A percentile compares a stretch with the other conserved stretches of the same genome.
These are phyloP conservation scores for Oncopodura yosiiana DNA, from an alignment of 1,140 invertebrate genomes.

Conservation along the genomic window DNA sequence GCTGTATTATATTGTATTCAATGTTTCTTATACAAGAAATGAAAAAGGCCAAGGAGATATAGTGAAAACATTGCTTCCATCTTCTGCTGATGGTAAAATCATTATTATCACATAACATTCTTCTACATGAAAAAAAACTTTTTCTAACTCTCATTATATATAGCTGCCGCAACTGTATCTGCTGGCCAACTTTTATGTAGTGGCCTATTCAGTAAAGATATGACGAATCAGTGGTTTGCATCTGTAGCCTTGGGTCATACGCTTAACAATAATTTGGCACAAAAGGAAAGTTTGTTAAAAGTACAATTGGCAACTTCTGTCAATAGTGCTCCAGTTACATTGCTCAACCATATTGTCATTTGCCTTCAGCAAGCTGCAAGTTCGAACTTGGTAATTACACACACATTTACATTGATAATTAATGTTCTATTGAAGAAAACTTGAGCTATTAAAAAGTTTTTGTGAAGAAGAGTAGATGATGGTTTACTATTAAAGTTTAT, in stretches of 20 bases:
- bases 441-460: too few relatives aligned
- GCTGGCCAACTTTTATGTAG: conserved; percentile 86
- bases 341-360: conserved; percentile 76
- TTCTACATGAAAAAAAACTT: neutral
- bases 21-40: conserved; percentile 90
- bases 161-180: conserved; percentile 41
- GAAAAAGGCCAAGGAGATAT: conserved; percentile 76
- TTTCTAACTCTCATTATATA: too few relatives aligned
- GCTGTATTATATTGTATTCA: conserved; percentile 95
- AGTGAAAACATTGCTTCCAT: conserved; percentile 82
- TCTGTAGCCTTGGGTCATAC: conserved; percentile 81
- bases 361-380: conserved; percentile 61
- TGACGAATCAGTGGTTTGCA: conserved; percentile 95
- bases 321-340: conserved; percentile 70
- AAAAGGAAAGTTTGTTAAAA: conserved; percentile 86
- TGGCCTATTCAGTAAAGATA: conserved; percentile 80
- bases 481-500: too few relatives aligned
- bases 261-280: conserved; percentile 74
- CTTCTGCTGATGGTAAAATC: conserved; percentile 56
- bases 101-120: neutral
- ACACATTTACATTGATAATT: neutral
- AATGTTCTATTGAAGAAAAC: too few relatives aligned
- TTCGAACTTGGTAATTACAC: neutral
- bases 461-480: too few relatives aligned
- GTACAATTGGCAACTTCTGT: conserved; percentile 81